phyloP scores from a whole-genome alignment of 2,888 invertebrate species.

The Caenorhabditis sp. region DNA sequence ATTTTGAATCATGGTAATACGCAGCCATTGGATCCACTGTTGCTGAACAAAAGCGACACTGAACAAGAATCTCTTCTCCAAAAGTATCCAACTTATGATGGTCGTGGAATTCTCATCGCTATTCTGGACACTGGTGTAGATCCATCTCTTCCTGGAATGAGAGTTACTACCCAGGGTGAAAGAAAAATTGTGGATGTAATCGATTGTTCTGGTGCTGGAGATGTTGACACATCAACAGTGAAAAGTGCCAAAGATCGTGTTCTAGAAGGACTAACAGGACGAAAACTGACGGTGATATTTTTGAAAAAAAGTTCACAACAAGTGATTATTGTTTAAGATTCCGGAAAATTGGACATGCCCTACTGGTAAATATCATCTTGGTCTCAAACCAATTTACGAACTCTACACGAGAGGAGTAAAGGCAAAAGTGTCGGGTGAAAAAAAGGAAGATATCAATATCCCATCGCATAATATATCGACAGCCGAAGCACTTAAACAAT shows the following conservation, averaged over 20 bases:
- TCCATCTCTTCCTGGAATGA: slow-evolving; percentile 90
- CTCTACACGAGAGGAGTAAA: slow-evolving; percentile 82
- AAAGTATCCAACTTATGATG: slow-evolving; percentile 76
- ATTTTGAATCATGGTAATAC: neutral
- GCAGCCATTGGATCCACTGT: slow-evolving; percentile 25
- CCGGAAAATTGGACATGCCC: slow-evolving; percentile 85
- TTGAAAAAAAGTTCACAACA: slow-evolving; percentile 85
- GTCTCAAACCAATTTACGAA: slow-evolving; percentile 84
- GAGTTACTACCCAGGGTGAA: slow-evolving; percentile 87
- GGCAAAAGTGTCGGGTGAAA: slow-evolving; percentile 76
- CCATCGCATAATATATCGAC: slow-evolving; percentile 81
- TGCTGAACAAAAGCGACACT: slow-evolving; percentile 36
- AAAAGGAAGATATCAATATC: slow-evolving; percentile 86
- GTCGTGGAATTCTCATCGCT: slow-evolving; percentile 88
- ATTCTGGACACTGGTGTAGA: slow-evolving; percentile 98
- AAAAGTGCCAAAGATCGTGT: slow-evolving; percentile 78
- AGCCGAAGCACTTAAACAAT: slow-evolving; percentile 81
- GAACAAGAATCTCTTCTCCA: slow-evolving; percentile 52
- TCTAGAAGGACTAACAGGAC: too few relatives aligned
- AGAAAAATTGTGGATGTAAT: slow-evolving; percentile 91
- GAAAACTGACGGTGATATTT: too few relatives aligned
- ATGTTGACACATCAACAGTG: slow-evolving; percentile 87
- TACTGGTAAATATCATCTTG: slow-evolving; percentile 84
- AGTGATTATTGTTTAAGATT: slow-evolving; percentile 85
- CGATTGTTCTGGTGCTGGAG: slow-evolving; percentile 95